These are phyloP conservation scores for Drosophila orosa DNA, from an alignment of 1,140 invertebrate genomes.

Conservation along the genomic window DNA sequence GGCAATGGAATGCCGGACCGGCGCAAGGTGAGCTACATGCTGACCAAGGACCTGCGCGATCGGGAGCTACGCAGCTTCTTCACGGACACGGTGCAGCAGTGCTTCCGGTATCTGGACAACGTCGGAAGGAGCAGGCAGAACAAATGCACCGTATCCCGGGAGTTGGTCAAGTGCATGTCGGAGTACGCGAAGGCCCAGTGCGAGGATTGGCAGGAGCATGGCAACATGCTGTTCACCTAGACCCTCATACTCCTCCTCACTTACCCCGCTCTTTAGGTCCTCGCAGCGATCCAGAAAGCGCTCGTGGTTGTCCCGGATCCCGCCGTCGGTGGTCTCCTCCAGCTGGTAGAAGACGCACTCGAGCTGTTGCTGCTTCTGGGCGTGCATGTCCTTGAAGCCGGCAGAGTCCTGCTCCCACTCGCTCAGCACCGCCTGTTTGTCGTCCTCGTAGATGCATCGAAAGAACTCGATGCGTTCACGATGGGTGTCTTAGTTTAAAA, in stretches of 20 bases:
- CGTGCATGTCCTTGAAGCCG: conserved; percentile 80
- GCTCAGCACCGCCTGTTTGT: conserved; percentile 85
- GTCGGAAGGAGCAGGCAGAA: conserved; percentile 82
- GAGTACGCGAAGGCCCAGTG: conserved; percentile 86
- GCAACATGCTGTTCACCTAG: conserved; percentile 63
- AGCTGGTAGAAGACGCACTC: conserved; percentile 80
- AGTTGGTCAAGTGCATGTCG: conserved; percentile 85
- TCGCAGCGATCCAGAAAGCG: conserved; percentile 83
- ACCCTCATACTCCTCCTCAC: background rate
- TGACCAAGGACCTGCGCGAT: conserved; percentile 85
- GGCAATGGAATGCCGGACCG: conserved; percentile 85
- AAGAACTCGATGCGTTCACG: conserved; percentile 85
- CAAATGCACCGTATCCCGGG: conserved; percentile 85
- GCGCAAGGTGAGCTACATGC: conserved; percentile 85
- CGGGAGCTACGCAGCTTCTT: conserved; percentile 85
- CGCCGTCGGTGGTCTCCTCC: conserved; percentile 62
- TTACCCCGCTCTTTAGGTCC: conserved; percentile 85
- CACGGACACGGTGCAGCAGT: conserved; percentile 86
- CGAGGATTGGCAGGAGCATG: conserved; percentile 85
- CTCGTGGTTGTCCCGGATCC: conserved; percentile 65
- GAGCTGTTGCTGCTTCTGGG: conserved; percentile 72
- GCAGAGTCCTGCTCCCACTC: conserved; percentile 84
- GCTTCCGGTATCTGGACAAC: conserved; percentile 85
- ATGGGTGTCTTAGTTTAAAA: conserved; percentile 81
- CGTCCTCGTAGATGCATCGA: conserved; percentile 85